Conservation (phyloP, 2,888 invertebrate species). For the Idaea biselata region DNA sequence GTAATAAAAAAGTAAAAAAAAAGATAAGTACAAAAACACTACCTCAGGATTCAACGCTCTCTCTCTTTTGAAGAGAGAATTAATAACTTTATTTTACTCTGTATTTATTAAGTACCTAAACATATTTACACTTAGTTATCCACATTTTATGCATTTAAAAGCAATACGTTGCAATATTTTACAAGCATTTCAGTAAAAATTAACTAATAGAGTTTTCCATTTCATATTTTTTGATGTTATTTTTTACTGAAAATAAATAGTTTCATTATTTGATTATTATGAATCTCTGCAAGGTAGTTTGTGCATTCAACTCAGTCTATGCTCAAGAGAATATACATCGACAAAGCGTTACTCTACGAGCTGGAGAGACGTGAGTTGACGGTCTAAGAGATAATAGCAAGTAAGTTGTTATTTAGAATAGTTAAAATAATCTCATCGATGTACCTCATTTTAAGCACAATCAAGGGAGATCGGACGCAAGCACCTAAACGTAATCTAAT, state of each 20-base stretch:
- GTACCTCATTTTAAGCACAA: constrained; percentile 65
- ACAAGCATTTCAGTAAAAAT: background rate
- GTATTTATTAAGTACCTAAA: constrained; percentile 26
- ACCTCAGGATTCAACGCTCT: constrained; percentile 78
- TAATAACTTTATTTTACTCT: constrained; percentile 46
- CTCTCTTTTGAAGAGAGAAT: constrained; percentile 38
- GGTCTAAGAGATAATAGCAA: constrained; percentile 48
- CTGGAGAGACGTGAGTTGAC: constrained; percentile 53
- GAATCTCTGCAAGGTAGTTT: constrained; percentile 78
- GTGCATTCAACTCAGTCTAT: constrained; percentile 59
- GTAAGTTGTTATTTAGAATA: constrained; percentile 74
- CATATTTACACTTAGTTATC: background rate
- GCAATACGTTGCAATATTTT: background rate
- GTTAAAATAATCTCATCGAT: constrained; percentile 73
- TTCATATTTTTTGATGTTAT: constrained; percentile 9
- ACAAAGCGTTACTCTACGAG: constrained; percentile 37
- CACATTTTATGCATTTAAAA: constrained; percentile 10
- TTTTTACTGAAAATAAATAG: constrained; percentile 11
- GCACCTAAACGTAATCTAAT: constrained; percentile 67
- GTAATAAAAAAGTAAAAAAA: constrained; percentile 62
- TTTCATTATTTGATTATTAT: constrained; percentile 40
- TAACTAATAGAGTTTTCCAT: background rate
- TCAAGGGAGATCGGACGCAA: constrained; percentile 62
- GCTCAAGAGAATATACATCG: constrained; percentile 54
- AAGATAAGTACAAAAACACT: constrained; percentile 77